Evolutionary conservation across 2,113 vertebrate species (phyloP).

Genomic region (Tychaedon coryphoeus): DNA sequence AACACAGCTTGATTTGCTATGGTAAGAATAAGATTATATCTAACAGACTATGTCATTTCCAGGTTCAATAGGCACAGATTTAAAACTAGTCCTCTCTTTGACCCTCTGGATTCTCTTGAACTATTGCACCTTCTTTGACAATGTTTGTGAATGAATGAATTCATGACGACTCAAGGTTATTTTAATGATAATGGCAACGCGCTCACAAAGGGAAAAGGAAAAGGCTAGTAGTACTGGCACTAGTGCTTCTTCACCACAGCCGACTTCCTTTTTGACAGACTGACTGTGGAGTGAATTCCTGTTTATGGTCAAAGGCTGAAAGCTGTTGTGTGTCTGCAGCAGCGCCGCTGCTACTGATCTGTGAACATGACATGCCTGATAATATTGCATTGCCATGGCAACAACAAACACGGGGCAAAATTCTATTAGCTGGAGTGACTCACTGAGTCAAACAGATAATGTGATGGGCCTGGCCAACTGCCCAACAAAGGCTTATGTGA

Average conservation of each 20-base stretch:
- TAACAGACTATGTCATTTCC: constrained; percentile 81
- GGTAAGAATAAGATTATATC: constrained; percentile 84
- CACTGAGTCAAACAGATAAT: constrained; percentile 85
- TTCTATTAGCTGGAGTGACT: constrained; percentile 84
- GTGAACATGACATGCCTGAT: constrained; percentile 87
- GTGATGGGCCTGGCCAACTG: constrained; percentile 76
- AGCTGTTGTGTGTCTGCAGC: constrained; percentile 77
- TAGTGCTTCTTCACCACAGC: constrained; percentile 71
- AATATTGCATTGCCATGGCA: constrained; percentile 84
- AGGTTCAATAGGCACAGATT: constrained; percentile 84
- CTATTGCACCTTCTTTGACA: constrained; percentile 83
- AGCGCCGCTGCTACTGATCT: constrained; percentile 79
- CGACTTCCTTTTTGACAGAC: constrained; percentile 81
- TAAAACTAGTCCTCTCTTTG: constrained; percentile 82
- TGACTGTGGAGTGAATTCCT: constrained; percentile 80
- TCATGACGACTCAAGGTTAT: constrained; percentile 84
- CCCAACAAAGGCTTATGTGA: constrained; percentile 76
- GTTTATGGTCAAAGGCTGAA: constrained; percentile 82
- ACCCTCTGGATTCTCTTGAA: constrained; percentile 83
- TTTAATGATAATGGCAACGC: constrained; percentile 85
- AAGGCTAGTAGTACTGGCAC: constrained; percentile 67
- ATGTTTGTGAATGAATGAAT: constrained; percentile 91
- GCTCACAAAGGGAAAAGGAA: constrained; percentile 77
- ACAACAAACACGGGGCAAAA: constrained; percentile 86
- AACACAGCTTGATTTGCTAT: constrained; percentile 83